Evolutionary conservation across 2,797 vertebrate genomes (phyloP).

Genomic region (Cyclura pinguis): DNA sequence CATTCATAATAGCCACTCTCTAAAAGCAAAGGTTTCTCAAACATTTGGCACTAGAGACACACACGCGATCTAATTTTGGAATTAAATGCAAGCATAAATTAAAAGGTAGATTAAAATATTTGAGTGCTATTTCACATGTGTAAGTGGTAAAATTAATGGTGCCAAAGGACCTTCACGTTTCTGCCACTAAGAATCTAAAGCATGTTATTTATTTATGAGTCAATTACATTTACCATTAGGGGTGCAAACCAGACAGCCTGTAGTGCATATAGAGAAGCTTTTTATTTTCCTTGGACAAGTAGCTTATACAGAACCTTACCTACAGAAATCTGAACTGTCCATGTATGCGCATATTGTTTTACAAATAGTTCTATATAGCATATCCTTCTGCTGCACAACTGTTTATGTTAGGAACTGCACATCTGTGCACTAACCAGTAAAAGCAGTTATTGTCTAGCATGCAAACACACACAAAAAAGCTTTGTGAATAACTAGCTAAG

Average conservation of each 20-base stretch:
- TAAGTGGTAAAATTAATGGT: neutral
- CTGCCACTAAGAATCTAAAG: neutral
- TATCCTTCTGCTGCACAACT: neutral
- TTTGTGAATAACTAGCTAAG: neutral
- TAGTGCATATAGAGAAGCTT: neutral
- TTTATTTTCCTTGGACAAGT: neutral
- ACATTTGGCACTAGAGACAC: neutral
- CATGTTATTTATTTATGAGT: neutral
- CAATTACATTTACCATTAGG: neutral
- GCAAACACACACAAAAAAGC: neutral
- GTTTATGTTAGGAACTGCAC: neutral
- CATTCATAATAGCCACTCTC: neutral
- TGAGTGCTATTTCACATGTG: neutral
- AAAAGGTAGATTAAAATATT: neutral
- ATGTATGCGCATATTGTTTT: neutral
- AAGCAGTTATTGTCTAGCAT: neutral
- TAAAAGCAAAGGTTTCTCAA: neutral
- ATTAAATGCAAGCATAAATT: neutral
- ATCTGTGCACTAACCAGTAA: neutral
- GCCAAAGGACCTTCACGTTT: neutral
- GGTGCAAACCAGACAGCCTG: neutral
- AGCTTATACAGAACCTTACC: neutral
- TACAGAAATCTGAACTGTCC: neutral
- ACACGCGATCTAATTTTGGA: neutral
- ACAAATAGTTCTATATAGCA: neutral